phyloP scores from a whole-genome alignment of 2,797 vertebrate genomes.

The Fundulus diaphanus region DNA sequence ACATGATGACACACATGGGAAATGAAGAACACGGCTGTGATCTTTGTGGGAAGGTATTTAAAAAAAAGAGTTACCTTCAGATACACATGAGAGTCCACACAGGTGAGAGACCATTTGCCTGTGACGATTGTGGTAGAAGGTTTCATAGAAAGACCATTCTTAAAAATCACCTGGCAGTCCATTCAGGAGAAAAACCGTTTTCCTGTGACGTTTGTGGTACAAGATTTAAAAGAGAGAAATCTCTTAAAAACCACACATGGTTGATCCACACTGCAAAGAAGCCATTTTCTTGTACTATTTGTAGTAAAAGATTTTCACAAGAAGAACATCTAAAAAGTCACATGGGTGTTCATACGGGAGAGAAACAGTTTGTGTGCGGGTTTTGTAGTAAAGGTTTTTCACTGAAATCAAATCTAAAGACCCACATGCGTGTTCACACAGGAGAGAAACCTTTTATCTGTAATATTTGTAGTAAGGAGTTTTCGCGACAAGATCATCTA shows the following conservation, averaged over 20 bases:
- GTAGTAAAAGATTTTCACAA: not conserved
- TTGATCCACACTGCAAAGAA: slow-evolving; percentile 1
- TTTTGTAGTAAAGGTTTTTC: slow-evolving; percentile 5
- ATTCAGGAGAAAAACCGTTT: slow-evolving; percentile 4
- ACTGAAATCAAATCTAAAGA: slow-evolving; percentile 15
- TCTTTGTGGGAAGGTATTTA: not conserved
- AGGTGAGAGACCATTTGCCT: not conserved
- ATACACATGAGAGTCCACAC: not conserved
- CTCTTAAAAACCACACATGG: not conserved
- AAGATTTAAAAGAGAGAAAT: not conserved
- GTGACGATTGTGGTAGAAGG: slow-evolving; percentile 1
- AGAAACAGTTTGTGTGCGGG: not conserved
- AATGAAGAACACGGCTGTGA: not conserved
- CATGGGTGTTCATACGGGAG: not conserved
- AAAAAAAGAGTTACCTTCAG: not conserved
- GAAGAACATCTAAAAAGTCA: slow-evolving; percentile 10
- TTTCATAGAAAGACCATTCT: slow-evolving; percentile 6
- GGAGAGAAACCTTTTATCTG: slow-evolving; percentile 8
- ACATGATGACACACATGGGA: not conserved
- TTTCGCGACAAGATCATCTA: slow-evolving; percentile 18
- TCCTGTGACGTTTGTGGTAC: slow-evolving; percentile 3
- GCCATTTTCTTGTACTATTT: not conserved
- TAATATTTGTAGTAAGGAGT: slow-evolving; percentile 16
- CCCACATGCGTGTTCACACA: slow-evolving; percentile 20
- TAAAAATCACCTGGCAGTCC: not conserved